Evolutionary conservation across 1,140 invertebrate genomes (phyloP).

Genomic region (Arion vulgaris): DNA sequence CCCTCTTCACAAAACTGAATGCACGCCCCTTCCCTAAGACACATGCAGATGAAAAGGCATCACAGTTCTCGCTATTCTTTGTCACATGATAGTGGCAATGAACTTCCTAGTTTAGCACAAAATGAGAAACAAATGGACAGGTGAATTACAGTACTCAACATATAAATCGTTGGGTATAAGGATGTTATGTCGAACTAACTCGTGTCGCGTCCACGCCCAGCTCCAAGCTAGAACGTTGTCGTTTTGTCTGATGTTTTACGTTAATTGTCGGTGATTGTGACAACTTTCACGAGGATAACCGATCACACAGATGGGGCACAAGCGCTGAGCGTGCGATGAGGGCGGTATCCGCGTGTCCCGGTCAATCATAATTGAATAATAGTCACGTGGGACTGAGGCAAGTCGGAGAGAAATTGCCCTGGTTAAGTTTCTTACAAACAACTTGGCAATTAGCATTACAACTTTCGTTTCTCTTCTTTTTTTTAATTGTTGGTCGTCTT

Average conservation of each 20-base stretch:
- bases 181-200: background rate
- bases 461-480: too few species aligned
- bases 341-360: background rate
- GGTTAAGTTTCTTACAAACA: background rate
- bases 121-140: background rate
- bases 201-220: background rate
- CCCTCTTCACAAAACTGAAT: too few species aligned
- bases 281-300: background rate
- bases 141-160: background rate
- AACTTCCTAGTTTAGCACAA: too few species aligned
- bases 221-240: background rate
- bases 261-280: background rate
- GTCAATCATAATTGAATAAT: constrained; percentile 10
- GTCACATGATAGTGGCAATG: too few species aligned
- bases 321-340: background rate
- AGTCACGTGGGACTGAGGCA: background rate
- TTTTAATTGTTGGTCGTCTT: too few species aligned
- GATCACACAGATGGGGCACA: constrained; percentile 23
- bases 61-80: too few species aligned
- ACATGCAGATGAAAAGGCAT: too few species aligned
- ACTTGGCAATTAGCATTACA: too few species aligned
- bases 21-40: too few species aligned
- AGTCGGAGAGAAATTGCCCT: background rate
- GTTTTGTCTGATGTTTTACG: background rate
- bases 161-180: background rate